Evolutionary conservation across 1,140 invertebrate species (phyloP), one percentile per base, ranked within the genome.

Genomic region (Nasonia giraulti): DNA sequence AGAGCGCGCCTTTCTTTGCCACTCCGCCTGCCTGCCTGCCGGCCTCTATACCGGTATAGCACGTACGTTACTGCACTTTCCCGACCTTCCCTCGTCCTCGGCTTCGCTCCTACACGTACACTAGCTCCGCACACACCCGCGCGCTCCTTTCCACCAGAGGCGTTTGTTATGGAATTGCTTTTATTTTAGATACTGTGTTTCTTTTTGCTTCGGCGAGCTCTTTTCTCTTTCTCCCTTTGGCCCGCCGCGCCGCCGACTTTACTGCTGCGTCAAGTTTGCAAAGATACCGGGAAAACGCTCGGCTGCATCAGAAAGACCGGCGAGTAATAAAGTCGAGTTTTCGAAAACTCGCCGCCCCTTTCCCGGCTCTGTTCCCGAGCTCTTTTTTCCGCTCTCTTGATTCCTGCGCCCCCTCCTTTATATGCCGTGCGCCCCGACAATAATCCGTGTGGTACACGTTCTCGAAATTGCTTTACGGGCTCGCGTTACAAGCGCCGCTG

Each of bases 101-200:
- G 27, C 55, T 69, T 71, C 75, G 27, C 27, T 31, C n/a, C 83
- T 40, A 47, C 27, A 8, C 44, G 33, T 5, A 37, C 33, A 37
- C 33, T 27, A 27, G 27, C 27, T 37, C 33, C 37, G 10, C 23
- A 33, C 17, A 33, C n/a, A 80, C 27, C 20, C 23, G 23, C 40
- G 68, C 27, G 68, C 2, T 40, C 68, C 68, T 84, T 84, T 84
- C 66, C 55, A 84, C 8, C n/a, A 47, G 40, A 79, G 82, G 82
- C 76, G 76, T 83, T 77, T 83, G 82, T 84, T 84, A 84, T 84
- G 82, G 82, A 84, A 84, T 84, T 76, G 82, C 82, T 84, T 84
- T 84, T 84, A 84, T 37, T 76, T 44, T 50, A 84, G 74, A 40
- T 75, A 77, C 75, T 68, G 74, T 47, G 62, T 31, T 66, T 82